These are phyloP conservation scores for Jacana jacana DNA, from an alignment of 2,113 vertebrate species.

Conservation along the genomic window DNA sequence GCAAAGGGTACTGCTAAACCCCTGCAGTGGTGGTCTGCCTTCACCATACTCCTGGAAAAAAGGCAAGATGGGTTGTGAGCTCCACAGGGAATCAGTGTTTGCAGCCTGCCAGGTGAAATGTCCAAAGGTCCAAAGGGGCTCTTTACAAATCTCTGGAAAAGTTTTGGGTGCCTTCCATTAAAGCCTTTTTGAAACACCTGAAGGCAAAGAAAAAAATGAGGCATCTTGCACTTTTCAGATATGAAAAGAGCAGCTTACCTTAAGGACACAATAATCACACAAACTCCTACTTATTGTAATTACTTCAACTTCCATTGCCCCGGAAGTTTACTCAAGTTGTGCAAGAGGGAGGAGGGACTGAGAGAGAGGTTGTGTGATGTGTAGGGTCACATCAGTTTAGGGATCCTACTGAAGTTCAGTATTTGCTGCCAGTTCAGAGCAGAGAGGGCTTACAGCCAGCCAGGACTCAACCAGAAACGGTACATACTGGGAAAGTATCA, in stretches of 20 bases:
- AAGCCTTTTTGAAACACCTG: conserved; percentile 30
- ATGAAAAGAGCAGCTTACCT: neutral
- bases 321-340: neutral
- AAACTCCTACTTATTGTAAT: neutral
- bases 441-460: neutral
- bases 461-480: neutral
- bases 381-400: neutral
- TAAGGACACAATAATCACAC: neutral
- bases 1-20: neutral
- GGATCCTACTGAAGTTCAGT: neutral
- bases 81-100: neutral
- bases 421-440: neutral
- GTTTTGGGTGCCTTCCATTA: neutral
- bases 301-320: neutral
- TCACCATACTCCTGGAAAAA: neutral
- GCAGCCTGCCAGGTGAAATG: conserved; percentile 15
- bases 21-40: neutral
- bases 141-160: neutral
- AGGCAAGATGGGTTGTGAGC: neutral
- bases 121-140: conserved; percentile 10
- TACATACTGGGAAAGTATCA: conserved; percentile 9
- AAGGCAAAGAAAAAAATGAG: neutral
- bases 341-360: neutral
- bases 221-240: neutral
- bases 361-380: neutral